phyloP scores from a whole-genome alignment of 2,113 vertebrate species.

The Leucoraja erinaceus region DNA sequence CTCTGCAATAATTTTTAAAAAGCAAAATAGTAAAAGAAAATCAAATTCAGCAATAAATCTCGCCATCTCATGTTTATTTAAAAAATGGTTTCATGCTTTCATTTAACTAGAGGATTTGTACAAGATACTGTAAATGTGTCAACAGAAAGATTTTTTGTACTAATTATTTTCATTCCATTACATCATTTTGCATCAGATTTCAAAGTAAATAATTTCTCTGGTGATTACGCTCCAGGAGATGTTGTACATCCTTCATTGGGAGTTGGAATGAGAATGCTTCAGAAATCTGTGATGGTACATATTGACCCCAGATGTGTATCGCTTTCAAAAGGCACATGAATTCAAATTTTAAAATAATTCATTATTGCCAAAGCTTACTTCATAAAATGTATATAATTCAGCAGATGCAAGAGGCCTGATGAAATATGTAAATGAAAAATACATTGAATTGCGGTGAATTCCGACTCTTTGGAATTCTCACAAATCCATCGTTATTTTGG shows the following conservation, averaged over 20 bases:
- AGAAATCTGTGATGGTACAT: slow-evolving; percentile 5
- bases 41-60: neutral
- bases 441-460: neutral
- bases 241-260: neutral
- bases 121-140: neutral
- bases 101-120: neutral
- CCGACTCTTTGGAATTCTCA: neutral
- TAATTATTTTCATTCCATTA: slow-evolving; percentile 14
- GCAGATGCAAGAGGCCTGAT: neutral
- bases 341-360: slow-evolving; percentile 2
- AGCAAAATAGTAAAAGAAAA: neutral
- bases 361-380: neutral
- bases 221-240: slow-evolving; percentile 21
- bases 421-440: neutral
- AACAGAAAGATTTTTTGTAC: neutral
- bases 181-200: neutral
- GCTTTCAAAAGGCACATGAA: neutral
- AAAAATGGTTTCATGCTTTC: neutral
- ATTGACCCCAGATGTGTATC: neutral
- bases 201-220: neutral
- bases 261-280: neutral
- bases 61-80: slow-evolving; percentile 23
- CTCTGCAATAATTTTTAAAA: neutral
- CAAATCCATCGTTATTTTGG: neutral
- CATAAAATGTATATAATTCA: slow-evolving; percentile 13